Conservation (phyloP, 2,113 vertebrate species). For the Morone saxatilis region DNA sequence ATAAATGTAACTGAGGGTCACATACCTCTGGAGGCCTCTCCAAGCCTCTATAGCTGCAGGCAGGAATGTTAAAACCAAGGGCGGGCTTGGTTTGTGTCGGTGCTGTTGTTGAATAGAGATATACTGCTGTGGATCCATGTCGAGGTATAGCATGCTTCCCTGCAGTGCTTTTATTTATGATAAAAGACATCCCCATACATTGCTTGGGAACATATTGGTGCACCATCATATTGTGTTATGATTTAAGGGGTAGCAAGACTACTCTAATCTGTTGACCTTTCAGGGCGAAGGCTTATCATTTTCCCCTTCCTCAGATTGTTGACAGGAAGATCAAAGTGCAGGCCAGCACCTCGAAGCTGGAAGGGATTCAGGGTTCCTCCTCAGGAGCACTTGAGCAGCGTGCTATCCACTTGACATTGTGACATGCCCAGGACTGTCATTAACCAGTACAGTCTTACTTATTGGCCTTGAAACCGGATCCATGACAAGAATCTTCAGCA, state of each 20-base stretch:
- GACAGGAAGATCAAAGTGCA: constrained; percentile 22
- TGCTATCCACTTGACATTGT: constrained; percentile 32
- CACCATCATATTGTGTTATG: background rate
- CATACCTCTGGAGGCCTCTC: constrained; percentile 64
- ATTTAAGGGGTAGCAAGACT: constrained; percentile 15
- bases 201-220: constrained; percentile 2
- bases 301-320: background rate
- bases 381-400: constrained; percentile 12
- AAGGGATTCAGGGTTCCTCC: constrained; percentile 13
- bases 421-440: constrained; percentile 37
- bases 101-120: constrained; percentile 25
- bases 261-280: constrained; percentile 13
- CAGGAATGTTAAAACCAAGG: constrained; percentile 65
- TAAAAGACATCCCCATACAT: background rate
- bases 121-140: constrained; percentile 34
- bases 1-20: constrained; percentile 72
- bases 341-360: background rate
- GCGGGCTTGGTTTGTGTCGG: constrained; percentile 23
- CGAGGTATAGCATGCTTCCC: constrained; percentile 17
- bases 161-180: constrained; percentile 19
- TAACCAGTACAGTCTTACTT: constrained; percentile 43
- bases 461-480: constrained; percentile 62
- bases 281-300: background rate
- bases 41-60: constrained; percentile 54
- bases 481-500: constrained; percentile 70